A percentile compares a stretch with the other conserved stretches of the same genome.
These are phyloP conservation scores for Neodiprion fabricii DNA, from an alignment of 1,140 invertebrate genomes.

Conservation along the genomic window DNA sequence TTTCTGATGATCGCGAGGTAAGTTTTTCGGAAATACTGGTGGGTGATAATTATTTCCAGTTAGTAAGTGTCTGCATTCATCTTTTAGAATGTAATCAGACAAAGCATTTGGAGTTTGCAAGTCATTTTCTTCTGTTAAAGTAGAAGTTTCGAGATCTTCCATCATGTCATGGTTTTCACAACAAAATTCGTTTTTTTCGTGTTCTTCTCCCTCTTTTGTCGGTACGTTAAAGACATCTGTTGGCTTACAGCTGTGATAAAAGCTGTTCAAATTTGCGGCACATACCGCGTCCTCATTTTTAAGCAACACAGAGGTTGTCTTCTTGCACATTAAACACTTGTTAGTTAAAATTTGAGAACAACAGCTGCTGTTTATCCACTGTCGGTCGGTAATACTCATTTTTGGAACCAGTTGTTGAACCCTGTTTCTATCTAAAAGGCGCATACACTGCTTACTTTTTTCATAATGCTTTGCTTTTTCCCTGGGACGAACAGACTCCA, in stretches of 20 bases:
- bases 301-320: conserved; percentile 18
- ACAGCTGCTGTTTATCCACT: conserved; percentile 60
- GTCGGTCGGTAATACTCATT: conserved; percentile 40
- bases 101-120: conserved; percentile 56
- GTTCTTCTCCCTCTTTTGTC: conserved; percentile 16
- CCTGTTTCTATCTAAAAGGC: conserved; percentile 35
- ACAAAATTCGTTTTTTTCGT: conserved; percentile 36
- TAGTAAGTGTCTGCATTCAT: conserved; percentile 49
- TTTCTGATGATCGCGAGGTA: conserved; percentile 20
- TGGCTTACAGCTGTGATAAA: conserved; percentile 40
- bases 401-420: conserved; percentile 24
- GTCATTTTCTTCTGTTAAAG: conserved; percentile 59
- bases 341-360: conserved; percentile 52
- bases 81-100: conserved; percentile 34
- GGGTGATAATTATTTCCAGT: conserved; percentile 51
- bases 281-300: conserved; percentile 36
- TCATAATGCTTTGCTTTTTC: conserved; percentile 36
- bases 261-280: conserved; percentile 25
- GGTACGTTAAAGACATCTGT: conserved; percentile 46
- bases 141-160: conserved; percentile 9
- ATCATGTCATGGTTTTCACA: conserved; percentile 30
- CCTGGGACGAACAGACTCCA: conserved; percentile 38
- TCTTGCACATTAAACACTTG: conserved; percentile 49
- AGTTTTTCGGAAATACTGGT: conserved; percentile 44
- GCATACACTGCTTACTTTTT: conserved; percentile 34